Evolutionary conservation across 2,113 vertebrate genomes (phyloP), one percentile per base, ranked within the genome.

Genomic region (Formicarius rufipectus): DNA sequence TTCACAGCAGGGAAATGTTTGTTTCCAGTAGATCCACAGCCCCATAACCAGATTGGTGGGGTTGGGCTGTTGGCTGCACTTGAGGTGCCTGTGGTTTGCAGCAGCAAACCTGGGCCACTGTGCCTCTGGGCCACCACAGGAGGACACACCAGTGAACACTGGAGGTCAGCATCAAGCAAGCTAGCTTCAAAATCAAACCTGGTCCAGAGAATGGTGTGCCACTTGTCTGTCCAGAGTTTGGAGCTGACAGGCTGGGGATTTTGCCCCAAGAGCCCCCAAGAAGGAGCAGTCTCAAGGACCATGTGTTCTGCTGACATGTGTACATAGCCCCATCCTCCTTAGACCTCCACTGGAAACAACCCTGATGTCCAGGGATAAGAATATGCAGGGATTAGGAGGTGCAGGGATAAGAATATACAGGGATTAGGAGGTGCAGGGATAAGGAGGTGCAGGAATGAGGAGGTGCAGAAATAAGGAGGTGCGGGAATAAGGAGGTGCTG

Each of bases 81-180:
- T 1, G 20, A 25, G 16, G 14, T 42, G 14, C 13, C 10, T 9
- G 18, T 28, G 27, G 44, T 25, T 44, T 58, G 72, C 62, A 18
- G 42, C 20, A 76, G 62, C 24, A 33, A 16, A n/a, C 37, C 84
- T 82, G 71, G n/a, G n/a, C 28, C 28, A 2, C n/a, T 14, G 45
- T 27, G 56, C 19, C 21, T 24, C 45, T 50, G 53, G n/a, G 23
- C 45, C 58, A 72, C 40, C 25, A 12, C 0, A 0, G 64, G 33
- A 58, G 83, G n/a, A 63, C 44, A 27, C 24, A 21, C 1, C 5
- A 7, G 42, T 21, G 30, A 20, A 6, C 23, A 7, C 58, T 58
- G 60, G 22, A 14, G n/a, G 19, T 10, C 37, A 23, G 14, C 39
- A 42, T 8, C 20, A 13, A 23, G 15, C 24, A 33, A 68, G 12